Evolutionary conservation across 2,888 invertebrate genomes (phyloP), one percentile per base, ranked within the genome.

Genomic region (Stenodema calcarata): DNA sequence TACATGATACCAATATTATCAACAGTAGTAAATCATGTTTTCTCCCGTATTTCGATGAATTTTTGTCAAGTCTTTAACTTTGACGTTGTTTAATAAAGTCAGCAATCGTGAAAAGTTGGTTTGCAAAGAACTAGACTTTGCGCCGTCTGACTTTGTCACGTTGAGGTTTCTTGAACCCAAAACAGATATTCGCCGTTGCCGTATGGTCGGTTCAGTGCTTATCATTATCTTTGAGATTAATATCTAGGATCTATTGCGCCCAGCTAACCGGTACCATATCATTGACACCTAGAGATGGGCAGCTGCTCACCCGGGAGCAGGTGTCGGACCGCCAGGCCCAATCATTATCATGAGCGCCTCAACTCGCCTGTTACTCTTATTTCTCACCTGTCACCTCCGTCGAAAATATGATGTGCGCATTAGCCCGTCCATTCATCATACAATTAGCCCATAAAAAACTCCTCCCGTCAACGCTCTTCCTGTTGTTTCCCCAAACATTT

Each of bases 331-430:
- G 44, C 44, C 44, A 23, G 44, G 44, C 44, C 14, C 50, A 80
- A 35, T 54, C 50, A 80, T 80, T 80, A 80, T 54, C 80, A 54
- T 42, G 78, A 80, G 50, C 73, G 54, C 27, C 80, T 80, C 78
- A 62, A 62, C 78, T 80, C 80, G 50, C 80, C 54, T 73, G 7
- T 80, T 82, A 42, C 82, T 69, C 82, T 62, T 44, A 69, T 82
- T 62, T 82, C 62, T 82, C 82, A 82, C 82, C 82, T 82, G 82
- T 82, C 82, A 82, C 70, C 82, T 69, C 35, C 69, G 42, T 82
- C 70, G 42, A 69, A 82, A 82, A 82, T 82, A 82, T 82, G 82
- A 82, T 82, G 62, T 69, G 30, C 82, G 82, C 82, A 80, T 80
- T 80, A 80, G 50, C 47, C 80, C 50, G 50, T 30, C 47, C 27